Base-by-base conservation (phyloP, 2,113 vertebrate species). In the Psilopogon haemacephalus region DNA sequence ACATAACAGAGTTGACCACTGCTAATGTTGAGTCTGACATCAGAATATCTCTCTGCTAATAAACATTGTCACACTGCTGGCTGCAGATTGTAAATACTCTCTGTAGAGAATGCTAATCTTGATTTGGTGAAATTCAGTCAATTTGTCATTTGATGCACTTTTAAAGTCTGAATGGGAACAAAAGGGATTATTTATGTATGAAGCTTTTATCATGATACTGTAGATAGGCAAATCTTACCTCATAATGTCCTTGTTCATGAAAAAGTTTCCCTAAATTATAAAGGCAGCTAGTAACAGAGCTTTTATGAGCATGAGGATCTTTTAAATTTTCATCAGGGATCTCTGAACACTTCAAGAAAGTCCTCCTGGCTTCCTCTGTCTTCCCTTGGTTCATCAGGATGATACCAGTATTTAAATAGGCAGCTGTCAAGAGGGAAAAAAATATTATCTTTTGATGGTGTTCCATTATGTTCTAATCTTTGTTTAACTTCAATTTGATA, bases 351-450 rank as follows among this genome's bases (percentile, higher is more conserved):
- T 99, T 99, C 21, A 99, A 93, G 74, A 99, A 99, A 6, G 98
- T 99, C 33, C 97, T 98, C 87, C 98, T 98, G 87, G 99, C 98
- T 96, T 99, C 99, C 30, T 99, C 99, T 14, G 97, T 97, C 80
- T 97, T 99, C 38, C 98, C 99, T 97, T 99, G 99, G 94, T 99
- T 99, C 99, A 99, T 99, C 64, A 99, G 97, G 95, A 99, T 98
- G 94, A 99, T 99, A 70, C 99, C 99, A 2, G 99, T 99, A 97
- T 99, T 99, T 98, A 99, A 98, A 98, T 99, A 99, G 11, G 99
- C 99, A 92, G 99, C 99, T 99, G 96, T 38, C 16, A 59, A 60
- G 10, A 48, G 68, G 16, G 26, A 24, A 44, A 72, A 75, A 85
- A 72, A 90, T 11, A 6, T 56, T 55, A 60, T 20, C 9, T 91